Percentiles rank a stretch among this genome's conserved stretches.
phyloP scores from a whole-genome alignment of 2,888 invertebrate species.

The Dyspetes luteomarginatus region DNA sequence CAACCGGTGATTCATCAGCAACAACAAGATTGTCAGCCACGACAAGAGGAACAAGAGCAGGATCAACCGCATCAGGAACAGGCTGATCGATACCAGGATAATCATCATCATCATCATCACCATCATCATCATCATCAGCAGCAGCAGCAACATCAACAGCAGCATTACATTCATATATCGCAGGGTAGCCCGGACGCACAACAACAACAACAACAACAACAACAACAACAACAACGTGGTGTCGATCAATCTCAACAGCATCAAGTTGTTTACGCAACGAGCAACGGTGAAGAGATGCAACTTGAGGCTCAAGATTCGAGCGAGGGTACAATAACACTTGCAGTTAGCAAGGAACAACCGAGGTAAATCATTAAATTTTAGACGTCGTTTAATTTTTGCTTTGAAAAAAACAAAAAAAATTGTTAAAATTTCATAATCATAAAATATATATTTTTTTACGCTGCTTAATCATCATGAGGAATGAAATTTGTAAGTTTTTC shows the following conservation, averaged over 20 bases:
- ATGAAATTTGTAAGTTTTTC: too few relatives aligned
- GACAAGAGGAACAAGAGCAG: slow-evolving; percentile 79
- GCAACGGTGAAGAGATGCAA: slow-evolving; percentile 75
- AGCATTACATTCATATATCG: slow-evolving; percentile 76
- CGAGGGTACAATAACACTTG: slow-evolving; percentile 82
- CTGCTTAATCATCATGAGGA: too few relatives aligned
- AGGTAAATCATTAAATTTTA: slow-evolving; percentile 77
- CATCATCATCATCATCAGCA: slow-evolving; percentile 76
- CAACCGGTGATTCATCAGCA: slow-evolving; percentile 76
- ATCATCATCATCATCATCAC: slow-evolving; percentile 58
- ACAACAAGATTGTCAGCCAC: slow-evolving; percentile 77
- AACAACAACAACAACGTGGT: too few relatives aligned
- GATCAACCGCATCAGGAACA: slow-evolving; percentile 52
- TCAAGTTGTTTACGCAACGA: slow-evolving; percentile 76
- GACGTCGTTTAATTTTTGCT: not conserved
- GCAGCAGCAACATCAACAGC: slow-evolving; percentile 65
- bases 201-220: too few relatives aligned
- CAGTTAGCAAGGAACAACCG: slow-evolving; percentile 79
- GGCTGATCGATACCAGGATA: slow-evolving; percentile 62
- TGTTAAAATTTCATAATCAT: not conserved
- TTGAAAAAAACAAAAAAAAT: not conserved
- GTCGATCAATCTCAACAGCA: slow-evolving; percentile 72
- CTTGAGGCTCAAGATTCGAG: slow-evolving; percentile 71
- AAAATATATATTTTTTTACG: too few relatives aligned
- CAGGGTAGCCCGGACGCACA: slow-evolving; percentile 73